Evolutionary conservation across 2,888 invertebrate species (phyloP).

Genomic region (Hylaea fasciaria): DNA sequence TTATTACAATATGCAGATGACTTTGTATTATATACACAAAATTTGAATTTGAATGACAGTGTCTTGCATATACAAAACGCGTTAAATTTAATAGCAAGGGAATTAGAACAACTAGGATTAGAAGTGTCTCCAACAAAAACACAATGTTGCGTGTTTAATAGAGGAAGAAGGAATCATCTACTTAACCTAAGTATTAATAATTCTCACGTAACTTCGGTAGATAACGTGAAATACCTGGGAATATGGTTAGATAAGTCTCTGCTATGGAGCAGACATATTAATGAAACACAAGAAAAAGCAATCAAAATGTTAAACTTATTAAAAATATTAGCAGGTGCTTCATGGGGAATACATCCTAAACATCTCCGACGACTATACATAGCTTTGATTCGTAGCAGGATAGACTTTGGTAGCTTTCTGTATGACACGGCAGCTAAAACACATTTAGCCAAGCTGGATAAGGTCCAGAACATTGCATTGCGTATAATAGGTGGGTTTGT

Average conservation of each 20-base stretch:
- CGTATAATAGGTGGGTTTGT: background rate
- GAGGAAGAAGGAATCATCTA: background rate
- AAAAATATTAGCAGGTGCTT: background rate
- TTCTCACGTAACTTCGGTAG: background rate
- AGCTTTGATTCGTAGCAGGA: background rate
- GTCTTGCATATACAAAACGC: background rate
- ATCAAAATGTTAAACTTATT: background rate
- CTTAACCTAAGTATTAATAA: background rate
- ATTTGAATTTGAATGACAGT: background rate
- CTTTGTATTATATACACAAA: background rate
- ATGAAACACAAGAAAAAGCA: background rate
- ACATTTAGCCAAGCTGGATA: constrained; percentile 1
- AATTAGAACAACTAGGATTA: background rate
- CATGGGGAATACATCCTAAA: background rate
- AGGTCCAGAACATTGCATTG: background rate
- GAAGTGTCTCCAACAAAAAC: constrained; percentile 1
- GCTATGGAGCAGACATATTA: background rate
- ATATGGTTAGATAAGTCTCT: background rate
- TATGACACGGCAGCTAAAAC: background rate
- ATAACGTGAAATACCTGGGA: background rate
- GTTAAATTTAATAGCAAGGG: background rate
- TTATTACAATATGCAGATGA: background rate
- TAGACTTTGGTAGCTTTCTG: constrained; percentile 2
- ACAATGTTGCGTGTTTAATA: background rate
- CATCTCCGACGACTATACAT: background rate